These are phyloP conservation scores for Sarcophaga carnaria DNA, from an alignment of 2,888 invertebrate species.

Conservation along the genomic window DNA sequence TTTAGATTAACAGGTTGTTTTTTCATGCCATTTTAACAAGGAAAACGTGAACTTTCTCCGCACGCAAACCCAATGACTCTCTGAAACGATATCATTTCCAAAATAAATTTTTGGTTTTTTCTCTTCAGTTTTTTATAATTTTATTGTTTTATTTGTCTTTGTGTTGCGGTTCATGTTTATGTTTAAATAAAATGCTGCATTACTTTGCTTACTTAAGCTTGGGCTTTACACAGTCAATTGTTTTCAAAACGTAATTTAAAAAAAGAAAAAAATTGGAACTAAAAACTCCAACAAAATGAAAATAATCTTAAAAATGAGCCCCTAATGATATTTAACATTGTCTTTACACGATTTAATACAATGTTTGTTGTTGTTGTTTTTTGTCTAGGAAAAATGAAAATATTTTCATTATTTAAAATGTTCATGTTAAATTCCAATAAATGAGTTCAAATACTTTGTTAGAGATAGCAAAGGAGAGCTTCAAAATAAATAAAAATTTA, in stretches of 20 bases:
- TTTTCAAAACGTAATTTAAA: conserved; percentile 46
- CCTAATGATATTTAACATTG: conserved; percentile 76
- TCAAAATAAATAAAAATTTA: conserved; percentile 21
- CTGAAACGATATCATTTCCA: conserved; percentile 60
- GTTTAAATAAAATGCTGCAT: conserved; percentile 55
- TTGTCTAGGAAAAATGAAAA: neutral
- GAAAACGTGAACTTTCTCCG: conserved; percentile 81
- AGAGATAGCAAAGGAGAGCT: too few relatives aligned
- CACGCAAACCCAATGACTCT: conserved; percentile 80
- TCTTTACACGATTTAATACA: conserved; percentile 78
- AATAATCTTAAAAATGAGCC: conserved; percentile 50
- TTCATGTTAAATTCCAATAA: conserved; percentile 53
- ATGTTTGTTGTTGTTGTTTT: conserved; percentile 31
- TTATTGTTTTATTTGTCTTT: conserved; percentile 51
- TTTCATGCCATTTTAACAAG: conserved; percentile 78
- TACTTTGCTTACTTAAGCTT: conserved; percentile 60
- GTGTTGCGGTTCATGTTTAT: conserved; percentile 48
- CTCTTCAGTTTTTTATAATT: conserved; percentile 15
- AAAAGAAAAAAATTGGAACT: too few relatives aligned
- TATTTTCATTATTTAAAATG: neutral
- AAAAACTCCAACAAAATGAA: neutral
- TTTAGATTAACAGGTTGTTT: conserved; percentile 81
- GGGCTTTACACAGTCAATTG: conserved; percentile 58
- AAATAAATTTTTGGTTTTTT: conserved; percentile 2
- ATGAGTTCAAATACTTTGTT: neutral